Evolutionary conservation across 2,113 vertebrate species (phyloP).

Genomic region (Odontophorus gujanensis): DNA sequence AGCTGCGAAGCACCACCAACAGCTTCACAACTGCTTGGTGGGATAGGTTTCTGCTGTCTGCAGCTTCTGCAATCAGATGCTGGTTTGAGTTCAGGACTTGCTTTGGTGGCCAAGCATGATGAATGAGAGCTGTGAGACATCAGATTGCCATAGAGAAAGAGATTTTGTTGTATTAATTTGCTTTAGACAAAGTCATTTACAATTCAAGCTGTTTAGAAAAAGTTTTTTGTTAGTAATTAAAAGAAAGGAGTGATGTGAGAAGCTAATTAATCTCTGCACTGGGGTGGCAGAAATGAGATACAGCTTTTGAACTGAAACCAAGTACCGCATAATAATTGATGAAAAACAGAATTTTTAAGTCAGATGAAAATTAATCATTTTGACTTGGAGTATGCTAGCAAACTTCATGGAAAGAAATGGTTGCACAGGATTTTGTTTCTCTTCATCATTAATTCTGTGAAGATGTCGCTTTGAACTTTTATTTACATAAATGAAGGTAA

Average conservation of each 20-base stretch:
- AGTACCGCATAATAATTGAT: not conserved
- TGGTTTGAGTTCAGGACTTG: not conserved
- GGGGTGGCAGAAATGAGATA: not conserved
- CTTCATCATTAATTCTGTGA: not conserved
- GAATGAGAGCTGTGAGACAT: not conserved
- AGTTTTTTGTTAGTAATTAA: not conserved
- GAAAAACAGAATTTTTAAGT: slow-evolving; percentile 28
- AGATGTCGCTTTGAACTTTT: not conserved
- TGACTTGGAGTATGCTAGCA: not conserved
- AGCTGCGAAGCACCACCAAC: not conserved
- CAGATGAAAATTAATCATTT: not conserved
- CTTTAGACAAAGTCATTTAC: not conserved
- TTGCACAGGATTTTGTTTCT: not conserved
- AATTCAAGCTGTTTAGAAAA: not conserved
- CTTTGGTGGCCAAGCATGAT: not conserved
- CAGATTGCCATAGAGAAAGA: not conserved
- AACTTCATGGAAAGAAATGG: not conserved
- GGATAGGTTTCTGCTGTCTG: not conserved
- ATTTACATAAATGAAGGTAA: not conserved
- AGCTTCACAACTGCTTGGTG: not conserved
- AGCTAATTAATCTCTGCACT: not conserved
- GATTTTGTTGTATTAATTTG: not conserved
- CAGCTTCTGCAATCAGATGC: not conserved
- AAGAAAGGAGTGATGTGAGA: not conserved
- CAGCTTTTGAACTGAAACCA: not conserved